Percentiles rank a stretch among this genome's conserved stretches.
Evolutionary conservation across 2,888 invertebrate genomes (phyloP).

Genomic region (Athalia rosae): DNA sequence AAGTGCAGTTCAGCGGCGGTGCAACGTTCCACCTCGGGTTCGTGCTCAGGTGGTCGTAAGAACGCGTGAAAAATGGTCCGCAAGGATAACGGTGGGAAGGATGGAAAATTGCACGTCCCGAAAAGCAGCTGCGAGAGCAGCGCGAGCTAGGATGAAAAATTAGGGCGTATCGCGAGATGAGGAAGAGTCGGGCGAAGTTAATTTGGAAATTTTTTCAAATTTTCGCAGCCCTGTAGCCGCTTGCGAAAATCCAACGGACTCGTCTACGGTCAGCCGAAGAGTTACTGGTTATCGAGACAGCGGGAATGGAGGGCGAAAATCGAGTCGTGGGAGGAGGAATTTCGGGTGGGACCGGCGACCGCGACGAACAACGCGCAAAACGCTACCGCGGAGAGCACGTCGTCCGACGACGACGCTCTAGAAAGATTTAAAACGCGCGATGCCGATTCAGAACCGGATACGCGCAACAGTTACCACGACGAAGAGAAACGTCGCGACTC

Average conservation of each 20-base stretch:
- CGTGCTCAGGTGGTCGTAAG: background rate
- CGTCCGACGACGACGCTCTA: slow-evolving; percentile 13
- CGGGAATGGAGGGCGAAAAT: slow-evolving; percentile 52
- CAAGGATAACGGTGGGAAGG: background rate
- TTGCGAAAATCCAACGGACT: slow-evolving; percentile 48
- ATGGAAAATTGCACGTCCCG: too few species aligned
- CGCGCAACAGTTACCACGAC: background rate
- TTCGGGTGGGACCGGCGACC: background rate
- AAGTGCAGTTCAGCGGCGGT: slow-evolving; percentile 3
- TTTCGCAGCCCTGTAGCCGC: slow-evolving; percentile 52
- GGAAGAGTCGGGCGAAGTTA: background rate
- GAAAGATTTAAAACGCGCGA: background rate
- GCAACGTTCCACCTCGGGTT: background rate
- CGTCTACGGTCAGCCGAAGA: slow-evolving; percentile 56
- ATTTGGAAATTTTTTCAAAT: background rate
- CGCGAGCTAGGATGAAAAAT: too few species aligned
- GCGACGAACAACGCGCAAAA: background rate
- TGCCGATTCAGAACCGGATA: background rate
- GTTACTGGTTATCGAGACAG: slow-evolving; percentile 58
- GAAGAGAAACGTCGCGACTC: background rate
- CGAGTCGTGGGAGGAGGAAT: slow-evolving; percentile 1
- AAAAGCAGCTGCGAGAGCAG: too few species aligned
- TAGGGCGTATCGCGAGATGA: too few species aligned
- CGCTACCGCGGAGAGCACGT: slow-evolving; percentile 3
- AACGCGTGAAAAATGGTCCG: background rate